These are phyloP conservation scores for Theretra japonica DNA, from an alignment of 2,888 invertebrate genomes.

Conservation along the genomic window DNA sequence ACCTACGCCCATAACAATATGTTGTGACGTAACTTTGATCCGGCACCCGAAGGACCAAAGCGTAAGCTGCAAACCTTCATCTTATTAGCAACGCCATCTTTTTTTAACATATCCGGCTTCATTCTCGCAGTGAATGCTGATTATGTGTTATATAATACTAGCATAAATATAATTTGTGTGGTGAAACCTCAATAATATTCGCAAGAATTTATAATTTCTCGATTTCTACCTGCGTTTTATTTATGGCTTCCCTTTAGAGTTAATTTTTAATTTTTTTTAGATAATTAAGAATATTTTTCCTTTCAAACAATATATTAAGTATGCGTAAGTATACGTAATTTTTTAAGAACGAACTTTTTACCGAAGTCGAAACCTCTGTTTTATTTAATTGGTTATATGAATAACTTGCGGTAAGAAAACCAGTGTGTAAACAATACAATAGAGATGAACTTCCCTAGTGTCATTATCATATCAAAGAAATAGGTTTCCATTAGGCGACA, in stretches of 20 bases:
- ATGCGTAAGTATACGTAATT: too few relatives aligned
- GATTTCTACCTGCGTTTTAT: neutral
- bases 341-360: too few relatives aligned
- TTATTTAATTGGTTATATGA: too few relatives aligned
- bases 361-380: too few relatives aligned
- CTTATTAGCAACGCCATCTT: slow-evolving; percentile 38
- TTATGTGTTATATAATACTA: slow-evolving; percentile 4
- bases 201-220: neutral
- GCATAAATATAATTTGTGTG: neutral
- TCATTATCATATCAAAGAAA: neutral
- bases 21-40: neutral
- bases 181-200: neutral
- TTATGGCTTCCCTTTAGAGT: neutral
- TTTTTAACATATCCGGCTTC: slow-evolving; percentile 37
- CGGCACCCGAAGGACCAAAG: neutral
- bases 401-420: neutral
- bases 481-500: slow-evolving; percentile 5
- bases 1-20: neutral
- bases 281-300: neutral
- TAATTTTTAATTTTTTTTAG: neutral
- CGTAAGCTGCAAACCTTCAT: neutral
- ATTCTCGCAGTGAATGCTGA: slow-evolving; percentile 22
- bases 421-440: neutral
- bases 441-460: neutral
- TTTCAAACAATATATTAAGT: too few relatives aligned